These are phyloP conservation scores for Pongo pygmaeus DNA, from an alignment of 2,113 vertebrate species.

Conservation along the genomic window DNA sequence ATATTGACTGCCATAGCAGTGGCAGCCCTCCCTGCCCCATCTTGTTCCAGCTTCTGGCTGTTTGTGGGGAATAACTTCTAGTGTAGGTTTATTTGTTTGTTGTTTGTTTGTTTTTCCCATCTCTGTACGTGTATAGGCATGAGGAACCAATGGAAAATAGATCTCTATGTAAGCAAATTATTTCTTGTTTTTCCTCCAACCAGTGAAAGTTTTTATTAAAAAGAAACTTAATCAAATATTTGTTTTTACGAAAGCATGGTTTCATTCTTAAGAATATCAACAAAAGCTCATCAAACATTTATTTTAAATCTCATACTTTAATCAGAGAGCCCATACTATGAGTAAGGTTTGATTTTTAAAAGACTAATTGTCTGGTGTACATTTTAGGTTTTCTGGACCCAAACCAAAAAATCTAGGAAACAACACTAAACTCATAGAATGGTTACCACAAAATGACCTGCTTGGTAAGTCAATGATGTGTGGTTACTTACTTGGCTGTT, in stretches of 20 bases:
- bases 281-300: not conserved
- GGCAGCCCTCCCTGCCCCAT: not conserved
- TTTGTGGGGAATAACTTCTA: not conserved
- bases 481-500: not conserved
- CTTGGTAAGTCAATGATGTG: slow-evolving; percentile 88
- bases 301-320: not conserved
- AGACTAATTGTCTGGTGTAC: not conserved
- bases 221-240: not conserved
- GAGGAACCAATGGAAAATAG: not conserved
- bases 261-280: not conserved
- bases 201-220: not conserved
- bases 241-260: not conserved
- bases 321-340: not conserved
- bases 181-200: not conserved
- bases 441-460: slow-evolving; percentile 98
- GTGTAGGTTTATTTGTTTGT: not conserved
- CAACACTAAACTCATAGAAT: slow-evolving; percentile 98
- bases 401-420: slow-evolving; percentile 95
- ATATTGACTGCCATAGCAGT: too few relatives aligned
- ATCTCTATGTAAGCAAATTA: not conserved
- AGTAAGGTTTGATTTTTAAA: slow-evolving; percentile 1
- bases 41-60: not conserved
- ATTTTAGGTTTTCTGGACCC: slow-evolving; percentile 94
- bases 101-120: not conserved
- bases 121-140: not conserved